Conservation (phyloP, 2,797 vertebrate genomes). For the Poeciliopsis turneri region DNA sequence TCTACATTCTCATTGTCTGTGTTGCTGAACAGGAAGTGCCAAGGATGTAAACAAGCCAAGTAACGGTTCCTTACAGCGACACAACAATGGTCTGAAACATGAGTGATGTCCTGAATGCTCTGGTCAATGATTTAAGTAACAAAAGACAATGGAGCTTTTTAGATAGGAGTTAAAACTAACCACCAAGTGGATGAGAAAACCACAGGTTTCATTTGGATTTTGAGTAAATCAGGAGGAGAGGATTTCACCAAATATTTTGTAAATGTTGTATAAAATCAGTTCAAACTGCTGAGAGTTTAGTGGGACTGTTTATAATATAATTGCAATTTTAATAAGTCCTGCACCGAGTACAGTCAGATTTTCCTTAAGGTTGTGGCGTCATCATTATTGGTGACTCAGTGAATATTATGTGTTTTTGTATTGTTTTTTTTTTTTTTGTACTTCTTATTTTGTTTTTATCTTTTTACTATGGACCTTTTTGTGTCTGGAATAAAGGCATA, state of each 20-base stretch:
- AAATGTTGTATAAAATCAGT: neutral
- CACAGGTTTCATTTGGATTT: neutral
- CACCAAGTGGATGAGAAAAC: neutral
- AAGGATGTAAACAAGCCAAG: constrained; percentile 19
- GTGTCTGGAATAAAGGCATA: too few relatives aligned
- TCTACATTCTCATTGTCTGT: neutral
- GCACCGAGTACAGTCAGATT: too few relatives aligned
- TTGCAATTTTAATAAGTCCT: too few relatives aligned
- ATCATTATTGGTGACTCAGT: too few relatives aligned
- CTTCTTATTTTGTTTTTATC: too few relatives aligned
- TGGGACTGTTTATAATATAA: too few relatives aligned
- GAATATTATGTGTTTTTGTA: too few relatives aligned
- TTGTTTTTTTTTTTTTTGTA: too few relatives aligned
- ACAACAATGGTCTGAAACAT: constrained; percentile 25
- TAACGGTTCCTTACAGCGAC: neutral
- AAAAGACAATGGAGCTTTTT: neutral
- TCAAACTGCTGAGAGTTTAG: neutral
- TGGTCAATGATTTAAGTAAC: constrained; percentile 7
- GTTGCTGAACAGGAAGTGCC: constrained; percentile 35
- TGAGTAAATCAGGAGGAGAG: neutral
- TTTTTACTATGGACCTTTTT: too few relatives aligned
- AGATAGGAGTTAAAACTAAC: constrained; percentile 13
- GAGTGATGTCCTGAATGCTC: constrained; percentile 30
- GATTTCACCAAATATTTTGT: neutral
- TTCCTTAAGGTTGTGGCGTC: too few relatives aligned